A percentile compares a stretch with the other conserved stretches of the same genome.
Evolutionary conservation across 1,140 invertebrate genomes (phyloP).

Genomic region (Aphis gossypii): DNA sequence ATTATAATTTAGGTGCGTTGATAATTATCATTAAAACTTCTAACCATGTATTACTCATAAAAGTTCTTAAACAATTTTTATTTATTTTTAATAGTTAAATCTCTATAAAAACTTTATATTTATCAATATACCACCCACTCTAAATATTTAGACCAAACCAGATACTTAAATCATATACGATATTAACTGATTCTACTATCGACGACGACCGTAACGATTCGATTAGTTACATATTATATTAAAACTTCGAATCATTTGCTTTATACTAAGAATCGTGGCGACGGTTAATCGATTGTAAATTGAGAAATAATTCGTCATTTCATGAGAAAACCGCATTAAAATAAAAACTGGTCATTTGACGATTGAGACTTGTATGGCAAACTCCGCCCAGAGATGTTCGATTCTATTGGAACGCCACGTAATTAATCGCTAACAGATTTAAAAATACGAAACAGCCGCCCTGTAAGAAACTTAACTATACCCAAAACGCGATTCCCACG

Average conservation of each 20-base stretch:
- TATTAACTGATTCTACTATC: neutral
- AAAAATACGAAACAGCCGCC: neutral
- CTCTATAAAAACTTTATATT: neutral
- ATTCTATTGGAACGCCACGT: neutral
- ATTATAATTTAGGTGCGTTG: neutral
- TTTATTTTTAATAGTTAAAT: neutral
- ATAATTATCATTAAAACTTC: neutral
- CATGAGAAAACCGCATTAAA: neutral
- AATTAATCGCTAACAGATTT: slow-evolving; percentile 27
- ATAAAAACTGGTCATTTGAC: neutral
- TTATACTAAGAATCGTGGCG: neutral
- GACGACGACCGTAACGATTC: neutral
- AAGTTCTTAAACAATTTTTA: neutral
- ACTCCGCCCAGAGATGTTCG: neutral
- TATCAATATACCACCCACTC: neutral
- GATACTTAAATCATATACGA: neutral
- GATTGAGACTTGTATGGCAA: neutral
- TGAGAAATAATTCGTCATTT: neutral
- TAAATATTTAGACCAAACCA: neutral
- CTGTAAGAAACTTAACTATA: neutral
- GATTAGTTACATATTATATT: neutral
- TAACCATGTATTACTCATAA: neutral
- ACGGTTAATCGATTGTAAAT: neutral
- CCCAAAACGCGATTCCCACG: neutral
- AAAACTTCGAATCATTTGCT: neutral